These are phyloP conservation scores for Ispidina lecontei DNA, from an alignment of 2,797 vertebrate species.

Conservation along the genomic window DNA sequence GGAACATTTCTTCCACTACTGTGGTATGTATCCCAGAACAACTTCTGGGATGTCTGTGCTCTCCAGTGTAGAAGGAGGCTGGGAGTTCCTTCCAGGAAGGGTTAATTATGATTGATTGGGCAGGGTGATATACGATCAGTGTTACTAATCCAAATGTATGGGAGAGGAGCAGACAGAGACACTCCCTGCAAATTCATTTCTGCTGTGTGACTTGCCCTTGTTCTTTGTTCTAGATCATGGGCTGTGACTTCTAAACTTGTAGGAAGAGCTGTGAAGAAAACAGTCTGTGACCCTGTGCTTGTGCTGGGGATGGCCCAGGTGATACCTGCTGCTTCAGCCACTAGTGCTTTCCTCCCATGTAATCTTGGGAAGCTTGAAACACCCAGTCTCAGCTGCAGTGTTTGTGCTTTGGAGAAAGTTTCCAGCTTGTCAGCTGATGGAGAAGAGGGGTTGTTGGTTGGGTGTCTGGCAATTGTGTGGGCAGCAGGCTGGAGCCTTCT, in stretches of 20 bases:
- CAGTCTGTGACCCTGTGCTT: not conserved
- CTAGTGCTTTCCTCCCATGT: not conserved
- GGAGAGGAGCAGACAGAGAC: not conserved
- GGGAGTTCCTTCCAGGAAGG: not conserved
- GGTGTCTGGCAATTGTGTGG: not conserved
- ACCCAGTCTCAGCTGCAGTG: fast-evolving
- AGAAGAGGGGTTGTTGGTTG: not conserved
- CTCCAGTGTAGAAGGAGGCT: not conserved
- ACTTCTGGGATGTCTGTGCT: not conserved
- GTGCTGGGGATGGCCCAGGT: not conserved
- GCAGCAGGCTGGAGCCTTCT: not conserved
- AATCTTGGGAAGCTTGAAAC: not conserved
- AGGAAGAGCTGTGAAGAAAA: not conserved
- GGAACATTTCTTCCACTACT: not conserved
- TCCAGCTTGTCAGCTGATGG: not conserved
- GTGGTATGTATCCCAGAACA: not conserved
- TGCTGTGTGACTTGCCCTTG: not conserved
- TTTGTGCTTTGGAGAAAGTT: not conserved
- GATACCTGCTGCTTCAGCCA: not conserved
- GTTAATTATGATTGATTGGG: not conserved
- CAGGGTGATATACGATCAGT: not conserved
- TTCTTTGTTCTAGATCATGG: not conserved
- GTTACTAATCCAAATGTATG: not conserved
- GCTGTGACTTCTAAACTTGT: not conserved
- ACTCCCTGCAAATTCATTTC: not conserved